Conservation (phyloP, 2,888 invertebrate species). For the Hypsopygia costalis region DNA sequence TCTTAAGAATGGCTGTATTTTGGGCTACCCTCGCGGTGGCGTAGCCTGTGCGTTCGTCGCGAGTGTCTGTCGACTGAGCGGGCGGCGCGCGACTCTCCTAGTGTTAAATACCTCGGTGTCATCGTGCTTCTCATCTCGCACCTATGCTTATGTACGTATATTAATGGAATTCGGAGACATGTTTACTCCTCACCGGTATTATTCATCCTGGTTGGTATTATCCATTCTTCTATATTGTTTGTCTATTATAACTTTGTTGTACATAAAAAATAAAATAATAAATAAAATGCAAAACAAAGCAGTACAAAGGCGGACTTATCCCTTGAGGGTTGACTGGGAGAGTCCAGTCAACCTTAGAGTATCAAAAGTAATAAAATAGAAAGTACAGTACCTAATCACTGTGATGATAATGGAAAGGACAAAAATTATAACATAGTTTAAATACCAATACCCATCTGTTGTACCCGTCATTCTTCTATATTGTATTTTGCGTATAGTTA, state of each 20-base stretch:
- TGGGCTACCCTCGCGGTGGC: conserved; percentile 27
- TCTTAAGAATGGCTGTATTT: conserved; percentile 1
- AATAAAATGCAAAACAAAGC: too few relatives aligned
- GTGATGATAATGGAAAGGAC: too few relatives aligned
- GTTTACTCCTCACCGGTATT: conserved; percentile 10
- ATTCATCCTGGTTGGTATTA: not conserved
- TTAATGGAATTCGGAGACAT: conserved; percentile 41
- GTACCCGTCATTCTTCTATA: too few relatives aligned
- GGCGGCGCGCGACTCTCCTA: conserved; percentile 54
- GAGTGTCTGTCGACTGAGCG: conserved; percentile 61
- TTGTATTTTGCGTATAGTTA: too few relatives aligned
- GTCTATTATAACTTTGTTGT: conserved; percentile 9
- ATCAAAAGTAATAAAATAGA: too few relatives aligned
- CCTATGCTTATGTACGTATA: conserved; percentile 49
- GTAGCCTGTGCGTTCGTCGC: conserved; percentile 52
- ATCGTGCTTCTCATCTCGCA: conserved; percentile 57
- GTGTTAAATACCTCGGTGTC: conserved; percentile 73
- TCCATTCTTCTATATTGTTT: conserved; percentile 3
- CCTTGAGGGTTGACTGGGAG: not conserved
- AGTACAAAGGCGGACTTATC: too few relatives aligned
- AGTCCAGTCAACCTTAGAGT: too few relatives aligned
- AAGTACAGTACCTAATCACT: too few relatives aligned
- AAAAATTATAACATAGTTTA: too few relatives aligned
- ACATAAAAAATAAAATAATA: too few relatives aligned
- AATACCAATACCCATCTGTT: too few relatives aligned